Percentiles rank a stretch among this genome's conserved stretches.
These are phyloP conservation scores for Cichlasoma orientale DNA, from an alignment of 2,797 vertebrate genomes.

Conservation along the genomic window DNA sequence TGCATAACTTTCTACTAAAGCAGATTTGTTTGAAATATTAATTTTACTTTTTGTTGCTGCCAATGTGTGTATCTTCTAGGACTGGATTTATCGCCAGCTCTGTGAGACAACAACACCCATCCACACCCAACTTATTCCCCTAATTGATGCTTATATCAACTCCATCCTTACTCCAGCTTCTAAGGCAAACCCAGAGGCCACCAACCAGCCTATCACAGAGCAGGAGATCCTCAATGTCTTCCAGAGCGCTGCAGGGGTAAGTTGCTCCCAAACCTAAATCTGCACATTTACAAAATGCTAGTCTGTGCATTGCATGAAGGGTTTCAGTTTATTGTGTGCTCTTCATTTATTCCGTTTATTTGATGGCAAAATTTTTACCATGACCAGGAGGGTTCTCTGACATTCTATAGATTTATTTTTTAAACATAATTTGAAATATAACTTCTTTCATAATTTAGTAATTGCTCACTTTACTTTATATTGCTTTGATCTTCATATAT, in stretches of 20 bases:
- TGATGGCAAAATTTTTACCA: too few species aligned
- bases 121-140: conserved; percentile 94
- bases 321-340: not conserved
- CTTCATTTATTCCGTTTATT: not conserved
- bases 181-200: conserved; percentile 97
- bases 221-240: conserved; percentile 96
- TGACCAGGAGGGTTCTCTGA: too few species aligned
- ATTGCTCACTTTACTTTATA: not conserved
- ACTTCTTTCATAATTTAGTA: not conserved
- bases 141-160: conserved; percentile 97
- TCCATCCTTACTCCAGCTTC: conserved; percentile 97
- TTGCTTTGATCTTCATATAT: not conserved
- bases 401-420: too few species aligned
- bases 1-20: fast-evolving
- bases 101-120: conserved; percentile 95
- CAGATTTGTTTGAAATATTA: not conserved
- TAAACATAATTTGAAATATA: too few species aligned
- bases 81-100: conserved; percentile 98
- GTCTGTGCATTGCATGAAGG: not conserved
- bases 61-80: conserved; percentile 74
- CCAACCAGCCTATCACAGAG: conserved; percentile 97
- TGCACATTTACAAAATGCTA: not conserved
- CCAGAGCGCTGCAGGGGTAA: conserved; percentile 88
- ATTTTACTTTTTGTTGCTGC: not conserved
- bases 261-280: conserved; percentile 3